phyloP scores from a whole-genome alignment of 2,113 vertebrate species.

The Megaceryle maxima region DNA sequence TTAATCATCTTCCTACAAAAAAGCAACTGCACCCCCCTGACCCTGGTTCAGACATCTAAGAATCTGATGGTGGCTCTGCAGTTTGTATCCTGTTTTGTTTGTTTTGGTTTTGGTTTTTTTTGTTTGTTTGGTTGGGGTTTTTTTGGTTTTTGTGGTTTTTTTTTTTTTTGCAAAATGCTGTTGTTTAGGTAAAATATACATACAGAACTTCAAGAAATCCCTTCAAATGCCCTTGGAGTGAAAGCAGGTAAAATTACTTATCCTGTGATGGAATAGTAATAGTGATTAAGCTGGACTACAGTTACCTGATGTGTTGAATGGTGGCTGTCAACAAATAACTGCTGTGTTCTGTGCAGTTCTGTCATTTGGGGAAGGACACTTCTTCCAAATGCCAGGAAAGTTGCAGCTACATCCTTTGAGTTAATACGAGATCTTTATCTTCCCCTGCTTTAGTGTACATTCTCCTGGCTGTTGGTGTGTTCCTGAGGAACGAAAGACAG shows the following conservation, averaged over 20 bases:
- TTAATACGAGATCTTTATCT: background rate
- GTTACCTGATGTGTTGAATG: background rate
- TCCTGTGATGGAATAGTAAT: background rate
- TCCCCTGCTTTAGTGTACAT: rapidly evolving
- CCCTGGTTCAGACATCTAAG: background rate
- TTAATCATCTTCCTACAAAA: slow-evolving; percentile 56
- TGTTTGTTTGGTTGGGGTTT: too few species aligned
- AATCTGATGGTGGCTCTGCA: background rate
- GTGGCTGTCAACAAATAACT: background rate
- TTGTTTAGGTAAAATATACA: background rate
- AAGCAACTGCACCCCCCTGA: background rate
- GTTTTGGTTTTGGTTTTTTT: too few species aligned
- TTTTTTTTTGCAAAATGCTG: background rate
- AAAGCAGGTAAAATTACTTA: background rate
- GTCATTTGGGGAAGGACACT: background rate
- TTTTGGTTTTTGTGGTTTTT: too few species aligned
- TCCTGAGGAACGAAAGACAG: background rate
- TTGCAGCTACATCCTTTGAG: background rate
- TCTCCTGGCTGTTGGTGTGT: background rate
- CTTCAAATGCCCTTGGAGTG: background rate
- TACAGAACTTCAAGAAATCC: background rate
- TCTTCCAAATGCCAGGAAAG: background rate
- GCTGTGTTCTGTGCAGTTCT: background rate
- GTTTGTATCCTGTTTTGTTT: background rate
- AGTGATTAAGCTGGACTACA: background rate